Percentiles rank a stretch among this genome's conserved stretches.
These are phyloP conservation scores for Phymatocera aterrima DNA, from an alignment of 2,888 invertebrate genomes.

Conservation along the genomic window DNA sequence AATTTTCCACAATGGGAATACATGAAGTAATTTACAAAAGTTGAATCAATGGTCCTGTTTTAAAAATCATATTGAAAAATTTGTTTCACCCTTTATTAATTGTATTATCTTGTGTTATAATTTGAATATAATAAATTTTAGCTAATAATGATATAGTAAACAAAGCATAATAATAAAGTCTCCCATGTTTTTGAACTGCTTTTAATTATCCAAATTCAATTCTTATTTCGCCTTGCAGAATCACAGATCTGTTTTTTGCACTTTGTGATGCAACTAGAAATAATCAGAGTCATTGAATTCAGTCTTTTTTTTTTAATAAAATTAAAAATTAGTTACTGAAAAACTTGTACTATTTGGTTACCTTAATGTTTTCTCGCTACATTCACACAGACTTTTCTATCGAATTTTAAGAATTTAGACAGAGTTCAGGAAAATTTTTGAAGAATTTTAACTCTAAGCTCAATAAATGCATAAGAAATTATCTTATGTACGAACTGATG, in stretches of 20 bases:
- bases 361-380: background rate
- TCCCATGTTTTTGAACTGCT: constrained; percentile 3
- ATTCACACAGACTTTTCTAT: background rate
- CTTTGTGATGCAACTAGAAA: constrained; percentile 26
- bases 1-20: constrained; percentile 11
- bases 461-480: constrained; percentile 25
- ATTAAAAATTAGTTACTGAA: background rate
- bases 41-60: constrained; percentile 20
- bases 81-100: background rate
- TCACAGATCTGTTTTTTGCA: constrained; percentile 12
- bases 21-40: background rate
- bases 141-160: constrained; percentile 8
- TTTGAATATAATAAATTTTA: constrained; percentile 17
- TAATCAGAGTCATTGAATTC: background rate
- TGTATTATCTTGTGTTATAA: constrained; percentile 6
- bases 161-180: constrained; percentile 4
- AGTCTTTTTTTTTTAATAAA: background rate
- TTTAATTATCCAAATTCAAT: background rate
- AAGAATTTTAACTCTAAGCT: constrained; percentile 9
- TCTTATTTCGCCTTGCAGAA: background rate
- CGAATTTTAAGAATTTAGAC: background rate
- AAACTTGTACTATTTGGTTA: background rate
- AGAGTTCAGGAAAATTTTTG: background rate
- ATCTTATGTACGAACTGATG: constrained; percentile 28
- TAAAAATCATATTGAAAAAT: constrained; percentile 16